Percentiles rank a stretch among this genome's conserved stretches.
These are phyloP conservation scores for Eueides isabella DNA, from an alignment of 1,140 invertebrate species.

Conservation along the genomic window DNA sequence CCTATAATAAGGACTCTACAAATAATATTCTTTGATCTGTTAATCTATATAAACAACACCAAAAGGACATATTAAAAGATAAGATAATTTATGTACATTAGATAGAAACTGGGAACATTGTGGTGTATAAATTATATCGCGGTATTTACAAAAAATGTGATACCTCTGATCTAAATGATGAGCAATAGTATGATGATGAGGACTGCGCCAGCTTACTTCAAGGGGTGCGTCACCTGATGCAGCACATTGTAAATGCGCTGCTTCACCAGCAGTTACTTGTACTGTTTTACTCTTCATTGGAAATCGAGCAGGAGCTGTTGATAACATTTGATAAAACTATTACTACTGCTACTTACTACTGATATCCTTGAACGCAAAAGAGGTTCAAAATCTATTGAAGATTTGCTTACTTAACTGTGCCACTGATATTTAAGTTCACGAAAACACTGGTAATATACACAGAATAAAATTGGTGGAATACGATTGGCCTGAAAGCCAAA, in stretches of 20 bases:
- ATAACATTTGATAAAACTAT: not conserved
- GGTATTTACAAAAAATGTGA: not conserved
- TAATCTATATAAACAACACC: too few relatives aligned
- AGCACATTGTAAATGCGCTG: constrained; percentile 91
- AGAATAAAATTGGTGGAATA: constrained; percentile 35
- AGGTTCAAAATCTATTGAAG: not conserved
- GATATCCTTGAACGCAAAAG: not conserved
- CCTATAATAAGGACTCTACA: too few relatives aligned
- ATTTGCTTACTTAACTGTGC: not conserved
- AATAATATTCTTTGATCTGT: too few relatives aligned
- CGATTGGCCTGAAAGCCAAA: constrained; percentile 32
- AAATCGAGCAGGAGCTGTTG: constrained; percentile 91
- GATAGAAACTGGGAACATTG: too few relatives aligned
- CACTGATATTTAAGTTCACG: not conserved
- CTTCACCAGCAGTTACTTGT: constrained; percentile 88
- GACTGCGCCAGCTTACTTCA: constrained; percentile 91
- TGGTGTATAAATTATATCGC: too few relatives aligned
- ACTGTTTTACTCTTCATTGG: constrained; percentile 90
- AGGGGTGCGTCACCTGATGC: constrained; percentile 94
- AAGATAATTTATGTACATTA: too few relatives aligned
- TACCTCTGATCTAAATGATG: constrained; percentile 86
- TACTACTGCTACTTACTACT: too few relatives aligned
- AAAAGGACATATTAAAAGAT: too few relatives aligned
- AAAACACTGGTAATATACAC: not conserved
- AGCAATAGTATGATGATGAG: constrained; percentile 84